Percentiles rank a stretch among this genome's conserved stretches.
Evolutionary conservation across 2,888 invertebrate species (phyloP).

Genomic region (Sphaerolaimus hirsutus): DNA sequence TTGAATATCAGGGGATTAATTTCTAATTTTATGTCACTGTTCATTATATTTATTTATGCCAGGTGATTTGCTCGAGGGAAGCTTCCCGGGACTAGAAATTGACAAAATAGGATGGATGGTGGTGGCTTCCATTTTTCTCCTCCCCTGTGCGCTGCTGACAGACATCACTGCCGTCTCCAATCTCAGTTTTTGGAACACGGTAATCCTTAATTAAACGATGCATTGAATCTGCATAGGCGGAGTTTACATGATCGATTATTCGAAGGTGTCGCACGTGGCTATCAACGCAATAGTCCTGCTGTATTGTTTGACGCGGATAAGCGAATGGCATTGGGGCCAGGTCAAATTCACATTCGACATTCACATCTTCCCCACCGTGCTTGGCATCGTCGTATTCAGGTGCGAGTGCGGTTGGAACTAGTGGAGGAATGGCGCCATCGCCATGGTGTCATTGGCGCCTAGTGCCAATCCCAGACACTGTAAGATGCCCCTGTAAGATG

Average conservation of each 20-base stretch:
- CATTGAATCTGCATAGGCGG: no score
- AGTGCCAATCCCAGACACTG: no score
- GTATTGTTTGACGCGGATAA: slow-evolving; percentile 71
- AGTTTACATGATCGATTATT: not conserved
- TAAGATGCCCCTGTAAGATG: no score
- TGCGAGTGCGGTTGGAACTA: not conserved
- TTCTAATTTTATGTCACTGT: no score
- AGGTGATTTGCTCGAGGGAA: slow-evolving; percentile 14
- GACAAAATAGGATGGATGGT: slow-evolving; percentile 96
- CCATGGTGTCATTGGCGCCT: no score
- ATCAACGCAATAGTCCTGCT: slow-evolving; percentile 87
- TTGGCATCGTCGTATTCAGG: slow-evolving; percentile 84
- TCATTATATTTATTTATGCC: no score
- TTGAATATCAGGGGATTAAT: no score
- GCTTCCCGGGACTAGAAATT: slow-evolving; percentile 10
- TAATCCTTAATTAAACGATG: no score
- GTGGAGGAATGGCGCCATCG: no score
- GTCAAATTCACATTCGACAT: slow-evolving; percentile 76
- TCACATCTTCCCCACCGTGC: slow-evolving; percentile 81
- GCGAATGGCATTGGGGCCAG: slow-evolving; percentile 46
- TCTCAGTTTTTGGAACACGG: slow-evolving; percentile 91
- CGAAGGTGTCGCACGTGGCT: slow-evolving; percentile 64
- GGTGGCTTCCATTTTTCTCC: slow-evolving; percentile 62
- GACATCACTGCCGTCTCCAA: slow-evolving; percentile 68
- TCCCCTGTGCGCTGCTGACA: slow-evolving; percentile 70